These are phyloP conservation scores for Epinephelus fuscoguttatus DNA, from an alignment of 2,113 vertebrate species.

Conservation along the genomic window DNA sequence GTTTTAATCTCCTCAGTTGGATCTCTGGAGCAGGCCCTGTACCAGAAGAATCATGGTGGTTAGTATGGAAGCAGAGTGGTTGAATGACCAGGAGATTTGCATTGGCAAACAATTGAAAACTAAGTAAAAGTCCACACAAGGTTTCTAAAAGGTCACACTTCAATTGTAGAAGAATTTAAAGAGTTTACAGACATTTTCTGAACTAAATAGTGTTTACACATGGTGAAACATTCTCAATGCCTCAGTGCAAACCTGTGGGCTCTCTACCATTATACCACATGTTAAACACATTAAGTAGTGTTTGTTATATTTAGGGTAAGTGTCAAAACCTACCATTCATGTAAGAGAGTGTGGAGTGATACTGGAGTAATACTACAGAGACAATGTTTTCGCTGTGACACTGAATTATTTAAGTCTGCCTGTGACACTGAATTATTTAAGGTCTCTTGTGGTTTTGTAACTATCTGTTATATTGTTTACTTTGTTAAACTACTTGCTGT, in stretches of 20 bases:
- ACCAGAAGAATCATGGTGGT: background rate
- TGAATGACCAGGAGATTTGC: background rate
- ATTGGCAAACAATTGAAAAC: background rate
- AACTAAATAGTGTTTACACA: background rate
- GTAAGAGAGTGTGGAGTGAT: too few species aligned
- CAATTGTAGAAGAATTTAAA: background rate
- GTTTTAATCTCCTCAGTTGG: constrained; percentile 84
- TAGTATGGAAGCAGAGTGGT: too few species aligned
- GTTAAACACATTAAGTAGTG: background rate
- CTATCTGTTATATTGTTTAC: too few species aligned
- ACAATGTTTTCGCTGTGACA: background rate
- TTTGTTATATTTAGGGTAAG: background rate
- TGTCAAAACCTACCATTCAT: too few species aligned
- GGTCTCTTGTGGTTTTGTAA: too few species aligned
- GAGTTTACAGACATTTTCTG: background rate
- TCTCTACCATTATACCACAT: background rate
- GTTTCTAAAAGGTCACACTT: background rate
- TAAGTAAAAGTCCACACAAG: background rate
- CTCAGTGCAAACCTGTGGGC: background rate
- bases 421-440: background rate
- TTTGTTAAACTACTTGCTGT: too few species aligned
- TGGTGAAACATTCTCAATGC: background rate
- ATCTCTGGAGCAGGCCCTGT: constrained; percentile 88
- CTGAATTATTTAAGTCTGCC: background rate
- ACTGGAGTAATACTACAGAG: background rate